Base-by-base conservation (phyloP, 2,888 invertebrate genomes). In the Luperina testacea region DNA sequence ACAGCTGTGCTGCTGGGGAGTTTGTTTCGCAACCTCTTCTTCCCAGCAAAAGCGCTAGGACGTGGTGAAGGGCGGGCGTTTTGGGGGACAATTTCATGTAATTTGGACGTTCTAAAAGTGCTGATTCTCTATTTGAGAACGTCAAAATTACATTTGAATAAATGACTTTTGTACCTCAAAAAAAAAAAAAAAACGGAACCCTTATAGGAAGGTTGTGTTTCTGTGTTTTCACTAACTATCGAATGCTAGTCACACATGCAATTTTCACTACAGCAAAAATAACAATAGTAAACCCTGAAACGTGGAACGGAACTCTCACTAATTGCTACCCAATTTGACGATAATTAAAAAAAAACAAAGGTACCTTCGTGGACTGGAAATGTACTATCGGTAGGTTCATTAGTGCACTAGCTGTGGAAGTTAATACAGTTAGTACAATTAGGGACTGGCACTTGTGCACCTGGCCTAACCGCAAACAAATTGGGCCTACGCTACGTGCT, bases 341-440 rank as follows among this genome's bases (percentile, higher is more conserved):
- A 72, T n/a, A 53, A 38, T n/a, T 27, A 59, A 75, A 72, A 65
- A 63, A 75, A 42, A 38, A 17, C 63, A 76, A 85, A 72, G 24
- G 42, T 42, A 71, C n/a, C 53, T 38, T 70, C 51, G 32, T 65
- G 63, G n/a, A 78, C 69, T 74, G 65, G 17, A 74, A 87, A 78
- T 75, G 77, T 73, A 87, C 73, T 81, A 84, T 80, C 78, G 76
- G 72, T 63, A 70, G 82, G 80, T 87, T 89, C 90, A 88, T 88
- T 89, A 89, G 83, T 84, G 86, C 81, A 85, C 85, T 85, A 80
- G 86, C 84, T 83, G 86, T 85, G 88, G 89, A 90, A 90, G 91
- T 91, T 91, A 91, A 91, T 91, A 83, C 81, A 86, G 88, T 91
- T 90, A 87, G 86, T 77, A 88, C 90, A 91, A 90, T 91, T 91